Base-by-base conservation (phyloP, 2,113 vertebrate species). In the Todiramphus saurophagus region DNA sequence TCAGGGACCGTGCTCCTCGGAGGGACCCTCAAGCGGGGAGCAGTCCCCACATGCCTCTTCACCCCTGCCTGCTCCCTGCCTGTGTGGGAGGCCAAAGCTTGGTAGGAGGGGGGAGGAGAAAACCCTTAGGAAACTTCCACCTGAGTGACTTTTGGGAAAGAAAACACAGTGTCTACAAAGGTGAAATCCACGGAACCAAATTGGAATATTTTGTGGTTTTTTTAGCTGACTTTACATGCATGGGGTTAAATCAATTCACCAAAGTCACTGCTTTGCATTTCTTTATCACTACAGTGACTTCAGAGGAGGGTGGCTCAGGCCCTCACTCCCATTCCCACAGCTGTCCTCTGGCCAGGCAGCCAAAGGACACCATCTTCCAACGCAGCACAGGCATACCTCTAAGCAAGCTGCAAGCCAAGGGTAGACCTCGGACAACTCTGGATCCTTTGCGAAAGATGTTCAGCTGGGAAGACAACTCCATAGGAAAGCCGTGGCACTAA, bases 131-230 rank as follows among this genome's bases (percentile, higher is more conserved):
- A 90, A 27, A 88, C 58, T 94, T 89, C 41, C 14, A 31, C 13
- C 16, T 74, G 50, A 43, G 44, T 13, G 3, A 69, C 13, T 66
- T 83, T 80, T 70, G 33, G 3, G 13, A n/a, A 70, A 70, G 44
- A 78, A 86, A 81, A 50, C 18, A 63, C 2, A 2, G 8, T 12
- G 8, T 53, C 46, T 55, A 46, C 21, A 20, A 81, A 81, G 35
- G 11, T 64, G 58, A 79, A 76, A 39, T 56, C 25, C 28, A 7
- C 28, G 24, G 31, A 81, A 83, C 24, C 6, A 23, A 51, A 76
- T 3, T 0, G 0, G 28, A 50, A 5, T 41, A 50, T 60, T 44
- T 59, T 0, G 4, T 4, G 6, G 2, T 17, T 41, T 41, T 41
- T 82, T 76, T 30, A 60, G 33, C 6, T 46, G 16, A 9, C 51